These are phyloP conservation scores for Leptocoma aspasia DNA, from an alignment of 2,113 vertebrate species.

Conservation along the genomic window DNA sequence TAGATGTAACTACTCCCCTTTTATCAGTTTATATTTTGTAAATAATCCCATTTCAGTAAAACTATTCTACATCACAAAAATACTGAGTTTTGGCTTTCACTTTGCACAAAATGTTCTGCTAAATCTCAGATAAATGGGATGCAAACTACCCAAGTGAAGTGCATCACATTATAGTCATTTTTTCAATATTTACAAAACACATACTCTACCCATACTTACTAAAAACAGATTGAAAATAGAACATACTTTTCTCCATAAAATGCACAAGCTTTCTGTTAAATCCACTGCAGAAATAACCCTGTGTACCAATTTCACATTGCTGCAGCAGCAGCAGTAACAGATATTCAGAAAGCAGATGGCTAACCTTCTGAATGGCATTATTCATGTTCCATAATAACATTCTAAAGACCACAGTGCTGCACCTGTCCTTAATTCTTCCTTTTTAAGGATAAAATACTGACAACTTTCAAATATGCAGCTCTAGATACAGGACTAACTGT, in stretches of 20 bases:
- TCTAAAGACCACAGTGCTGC: conserved; percentile 24
- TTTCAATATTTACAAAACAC: background rate
- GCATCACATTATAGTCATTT: background rate
- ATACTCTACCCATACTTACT: background rate
- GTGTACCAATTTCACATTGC: background rate
- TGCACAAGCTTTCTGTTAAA: background rate
- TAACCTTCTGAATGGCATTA: conserved; percentile 56
- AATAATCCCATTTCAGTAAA: background rate
- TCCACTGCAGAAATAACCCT: background rate
- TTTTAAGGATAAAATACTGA: background rate
- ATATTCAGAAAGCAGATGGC: conserved; percentile 65
- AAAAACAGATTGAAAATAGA: background rate
- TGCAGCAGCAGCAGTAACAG: background rate
- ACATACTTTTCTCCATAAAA: conserved; percentile 2
- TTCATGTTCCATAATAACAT: conserved; percentile 50
- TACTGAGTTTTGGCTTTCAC: background rate
- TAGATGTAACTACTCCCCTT: background rate
- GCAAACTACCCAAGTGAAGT: background rate
- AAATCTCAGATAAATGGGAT: background rate
- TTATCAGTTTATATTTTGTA: background rate
- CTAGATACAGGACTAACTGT: background rate
- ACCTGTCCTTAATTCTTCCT: conserved; percentile 27
- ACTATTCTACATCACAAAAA: background rate
- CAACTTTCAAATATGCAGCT: background rate
- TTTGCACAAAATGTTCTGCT: background rate